Evolutionary conservation across 1,140 invertebrate species (phyloP).

Genomic region (Orchestia grillus): DNA sequence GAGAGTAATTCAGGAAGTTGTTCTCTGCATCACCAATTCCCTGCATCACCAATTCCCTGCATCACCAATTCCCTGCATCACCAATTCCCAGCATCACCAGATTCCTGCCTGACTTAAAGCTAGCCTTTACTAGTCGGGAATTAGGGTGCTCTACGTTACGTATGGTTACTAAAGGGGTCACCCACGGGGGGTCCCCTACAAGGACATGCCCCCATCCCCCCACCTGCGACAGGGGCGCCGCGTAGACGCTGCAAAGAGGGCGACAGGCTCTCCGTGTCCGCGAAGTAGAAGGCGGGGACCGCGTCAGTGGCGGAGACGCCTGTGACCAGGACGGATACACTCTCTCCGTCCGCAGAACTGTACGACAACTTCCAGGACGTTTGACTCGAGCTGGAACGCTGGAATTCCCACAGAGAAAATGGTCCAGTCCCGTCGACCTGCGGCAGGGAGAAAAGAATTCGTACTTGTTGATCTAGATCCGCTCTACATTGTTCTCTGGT

Average conservation of each 20-base stretch:
- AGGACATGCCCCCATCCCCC: too few relatives aligned
- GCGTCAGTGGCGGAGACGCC: not conserved
- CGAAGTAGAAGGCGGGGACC: not conserved
- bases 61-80: too few relatives aligned
- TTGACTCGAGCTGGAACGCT: not conserved
- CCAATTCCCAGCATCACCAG: too few relatives aligned
- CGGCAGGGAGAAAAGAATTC: not conserved
- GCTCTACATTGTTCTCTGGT: too few relatives aligned
- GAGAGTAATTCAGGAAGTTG: too few relatives aligned
- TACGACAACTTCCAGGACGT: not conserved
- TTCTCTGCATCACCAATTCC: too few relatives aligned
- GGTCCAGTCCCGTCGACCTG: not conserved
- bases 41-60: too few relatives aligned
- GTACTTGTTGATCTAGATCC: not conserved
- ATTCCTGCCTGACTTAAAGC: too few relatives aligned
- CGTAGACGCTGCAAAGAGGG: slow-evolving; percentile 2
- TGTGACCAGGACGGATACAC: not conserved
- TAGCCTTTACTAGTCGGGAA: too few relatives aligned
- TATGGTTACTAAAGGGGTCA: too few relatives aligned
- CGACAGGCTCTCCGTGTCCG: not conserved
- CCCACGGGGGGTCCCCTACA: too few relatives aligned
- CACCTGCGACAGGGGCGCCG: not conserved
- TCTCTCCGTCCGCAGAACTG: not conserved
- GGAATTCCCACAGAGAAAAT: not conserved
- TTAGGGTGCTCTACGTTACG: too few relatives aligned